These are phyloP conservation scores for Nineta flava DNA, from an alignment of 2,888 invertebrate genomes.

Conservation along the genomic window DNA sequence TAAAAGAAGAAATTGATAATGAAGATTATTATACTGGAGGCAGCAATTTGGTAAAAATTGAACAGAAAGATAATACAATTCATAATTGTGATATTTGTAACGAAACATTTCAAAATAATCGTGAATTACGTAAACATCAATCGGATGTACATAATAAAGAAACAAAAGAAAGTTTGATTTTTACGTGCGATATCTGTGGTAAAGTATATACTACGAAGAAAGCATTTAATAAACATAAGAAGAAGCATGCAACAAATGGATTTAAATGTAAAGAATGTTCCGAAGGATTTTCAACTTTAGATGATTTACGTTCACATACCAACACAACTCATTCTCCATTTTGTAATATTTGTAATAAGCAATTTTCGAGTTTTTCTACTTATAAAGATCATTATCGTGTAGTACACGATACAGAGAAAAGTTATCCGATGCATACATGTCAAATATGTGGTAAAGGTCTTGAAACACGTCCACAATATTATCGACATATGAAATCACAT, in stretches of 20 bases:
- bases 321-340: conserved; percentile 1
- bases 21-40: neutral
- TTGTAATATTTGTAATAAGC: too few relatives aligned
- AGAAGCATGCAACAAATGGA: neutral
- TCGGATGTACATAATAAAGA: conserved; percentile 27
- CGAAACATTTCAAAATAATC: conserved; percentile 10
- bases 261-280: neutral
- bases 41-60: neutral
- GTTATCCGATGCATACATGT: conserved; percentile 12
- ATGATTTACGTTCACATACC: conserved; percentile 14
- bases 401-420: conserved; percentile 11
- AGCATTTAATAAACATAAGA: neutral
- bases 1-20: neutral
- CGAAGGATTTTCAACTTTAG: neutral
- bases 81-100: conserved; percentile 10
- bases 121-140: conserved; percentile 9
- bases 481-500: conserved; percentile 24
- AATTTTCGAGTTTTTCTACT: too few relatives aligned
- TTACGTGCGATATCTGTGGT: conserved; percentile 27
- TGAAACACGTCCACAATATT: conserved; percentile 3
- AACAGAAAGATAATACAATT: neutral
- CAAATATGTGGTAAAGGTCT: conserved; percentile 13
- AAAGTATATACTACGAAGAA: conserved; percentile 11
- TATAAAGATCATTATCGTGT: too few relatives aligned
- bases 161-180: too few relatives aligned